These are phyloP conservation scores for Pygoscelis antarcticus DNA, from an alignment of 2,113 vertebrate species.

Conservation along the genomic window DNA sequence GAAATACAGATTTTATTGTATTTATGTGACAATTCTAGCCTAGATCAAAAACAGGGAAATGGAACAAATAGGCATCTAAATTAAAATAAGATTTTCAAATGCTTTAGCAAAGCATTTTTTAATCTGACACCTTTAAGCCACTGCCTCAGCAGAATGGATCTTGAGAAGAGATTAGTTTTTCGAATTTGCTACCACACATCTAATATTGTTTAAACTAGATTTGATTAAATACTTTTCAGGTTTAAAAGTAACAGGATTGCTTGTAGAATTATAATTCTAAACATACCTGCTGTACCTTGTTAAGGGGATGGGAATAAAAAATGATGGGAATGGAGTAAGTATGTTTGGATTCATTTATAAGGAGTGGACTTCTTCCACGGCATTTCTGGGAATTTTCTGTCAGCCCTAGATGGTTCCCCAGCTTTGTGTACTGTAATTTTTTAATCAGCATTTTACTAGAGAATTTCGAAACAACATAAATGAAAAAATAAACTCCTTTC, in stretches of 20 bases:
- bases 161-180: slow-evolving; percentile 1
- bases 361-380: not conserved
- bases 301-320: not conserved
- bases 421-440: not conserved
- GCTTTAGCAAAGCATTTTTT: not conserved
- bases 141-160: not conserved
- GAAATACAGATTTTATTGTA: slow-evolving; percentile 15
- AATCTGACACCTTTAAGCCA: slow-evolving; percentile 9
- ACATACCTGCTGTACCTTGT: not conserved
- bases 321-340: not conserved
- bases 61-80: slow-evolving; percentile 9
- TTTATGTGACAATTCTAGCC: not conserved
- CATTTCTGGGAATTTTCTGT: not conserved
- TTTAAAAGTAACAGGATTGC: not conserved
- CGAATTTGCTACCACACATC: not conserved
- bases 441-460: not conserved
- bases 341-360: not conserved
- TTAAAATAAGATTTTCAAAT: slow-evolving; percentile 13
- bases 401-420: not conserved
- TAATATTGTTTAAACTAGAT: slow-evolving; percentile 21
- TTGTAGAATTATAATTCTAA: not conserved
- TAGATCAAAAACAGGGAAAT: not conserved
- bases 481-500: not conserved
- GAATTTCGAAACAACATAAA: not conserved
- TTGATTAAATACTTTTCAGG: not conserved